Base-by-base conservation (phyloP, 2,888 invertebrate genomes). In the Sinohyriopsis cumingii region DNA sequence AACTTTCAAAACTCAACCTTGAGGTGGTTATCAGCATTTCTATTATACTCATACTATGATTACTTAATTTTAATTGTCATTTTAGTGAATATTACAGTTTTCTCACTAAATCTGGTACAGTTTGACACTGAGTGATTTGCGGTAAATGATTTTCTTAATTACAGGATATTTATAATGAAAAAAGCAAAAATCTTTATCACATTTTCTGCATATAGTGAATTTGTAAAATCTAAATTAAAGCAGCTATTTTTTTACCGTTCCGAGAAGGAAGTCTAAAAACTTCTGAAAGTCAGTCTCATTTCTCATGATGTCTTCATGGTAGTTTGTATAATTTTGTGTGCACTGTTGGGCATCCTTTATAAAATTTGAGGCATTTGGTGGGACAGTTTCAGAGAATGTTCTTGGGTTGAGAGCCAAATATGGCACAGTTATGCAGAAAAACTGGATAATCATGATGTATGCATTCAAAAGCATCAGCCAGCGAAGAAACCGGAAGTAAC, bases 401-500 rank as follows among this genome's bases (percentile, higher is more conserved):
- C 56, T 55, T 0, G 78, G 70, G 6, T 70, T 65, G 25, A 95
- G 69, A 1, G 74, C 76, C 15, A 81, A 62, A 66, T 81, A 84
- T 24, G 95, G 95, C 76, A 95, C 79, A 5, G 94, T 92, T 65
- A 95, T 91, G 78, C 95, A 94, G 25, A 92, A 72, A 65, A 94
- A 91, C 69, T 95, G 92, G 61, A 95, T 88, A 4, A 92, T 64
- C 65, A 94, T 94, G 82, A 95, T 93, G 70, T 92, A 89, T 45
- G 95, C 84, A 90, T 96, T 96, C 63, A 96, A 91, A 86, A 94
- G 93, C 83, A 96, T 92, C 3, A 96, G 91, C 95, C 96, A 96
- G 83, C 95, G 93, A 57, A 96, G 92, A 85, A 96, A 96, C 6
- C 94, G 92, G 88, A 96, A 96, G 89, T 95, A 96, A 0, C 90